These are phyloP conservation scores for Eulemur mongoz DNA, from an alignment of 2,797 vertebrate species.

Conservation along the genomic window DNA sequence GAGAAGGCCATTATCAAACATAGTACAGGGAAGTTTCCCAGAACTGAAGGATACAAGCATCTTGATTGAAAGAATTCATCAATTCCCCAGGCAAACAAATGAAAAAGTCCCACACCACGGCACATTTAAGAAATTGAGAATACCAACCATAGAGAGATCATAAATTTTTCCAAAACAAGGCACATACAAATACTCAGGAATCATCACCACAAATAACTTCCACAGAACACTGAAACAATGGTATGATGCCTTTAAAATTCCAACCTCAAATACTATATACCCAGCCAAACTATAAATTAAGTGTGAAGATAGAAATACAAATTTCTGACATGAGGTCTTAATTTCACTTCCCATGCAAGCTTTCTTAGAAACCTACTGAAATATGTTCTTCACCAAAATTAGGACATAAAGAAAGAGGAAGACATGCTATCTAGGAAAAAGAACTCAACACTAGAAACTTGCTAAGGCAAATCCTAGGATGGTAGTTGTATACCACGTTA, in stretches of 20 bases:
- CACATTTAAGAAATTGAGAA: neutral
- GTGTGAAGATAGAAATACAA: neutral
- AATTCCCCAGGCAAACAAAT: slow-evolving; percentile 12
- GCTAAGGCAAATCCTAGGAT: neutral
- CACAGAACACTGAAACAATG: neutral
- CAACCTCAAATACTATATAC: neutral
- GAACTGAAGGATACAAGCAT: neutral
- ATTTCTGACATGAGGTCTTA: neutral
- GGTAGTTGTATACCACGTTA: neutral
- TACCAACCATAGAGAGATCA: neutral
- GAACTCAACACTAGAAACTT: neutral
- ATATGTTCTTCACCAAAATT: slow-evolving; percentile 27
- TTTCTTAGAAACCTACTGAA: slow-evolving; percentile 44
- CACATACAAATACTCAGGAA: neutral
- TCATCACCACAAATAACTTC: neutral
- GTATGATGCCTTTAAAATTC: neutral
- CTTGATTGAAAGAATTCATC: neutral
- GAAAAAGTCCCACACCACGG: neutral
- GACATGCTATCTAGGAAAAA: neutral
- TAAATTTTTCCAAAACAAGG: neutral
- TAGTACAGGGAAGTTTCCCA: neutral
- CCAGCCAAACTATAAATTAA: neutral
- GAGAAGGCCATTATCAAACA: neutral
- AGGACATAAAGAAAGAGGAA: neutral
- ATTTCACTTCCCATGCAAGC: slow-evolving; percentile 21